Evolutionary conservation across 2,888 invertebrate species (phyloP), one percentile per base, ranked within the genome.

Genomic region (Pyrgus malvae): DNA sequence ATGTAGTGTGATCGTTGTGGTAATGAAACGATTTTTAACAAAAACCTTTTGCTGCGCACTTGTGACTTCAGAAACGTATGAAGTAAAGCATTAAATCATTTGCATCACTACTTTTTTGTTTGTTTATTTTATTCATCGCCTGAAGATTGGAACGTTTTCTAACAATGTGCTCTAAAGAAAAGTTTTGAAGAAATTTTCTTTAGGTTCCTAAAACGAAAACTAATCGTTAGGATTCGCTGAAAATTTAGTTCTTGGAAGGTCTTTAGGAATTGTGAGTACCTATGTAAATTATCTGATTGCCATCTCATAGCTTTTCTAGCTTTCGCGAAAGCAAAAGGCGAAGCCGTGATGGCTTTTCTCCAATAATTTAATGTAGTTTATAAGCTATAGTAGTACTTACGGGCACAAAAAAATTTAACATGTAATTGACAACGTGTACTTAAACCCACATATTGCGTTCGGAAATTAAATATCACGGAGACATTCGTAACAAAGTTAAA

Each of bases 281-380:
- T 66, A 84, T 84, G 80, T 72, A 80, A 84, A 85, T 83, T 23
- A 72, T 68, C 71, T 64, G 60, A 82, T 83, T 83, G 83, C 70
- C 83, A 85, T 83, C 69, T 68, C 78, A 74, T 72, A 72, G 77
- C 70, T 59, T 25, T 53, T 50, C 29, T 29, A 11, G 40, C 51
- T 53, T 58, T 3, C 37, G 42, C 44, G 48, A 29, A 46, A 50
- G 44, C 14, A 29, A 60, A 60, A 45, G 37, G 55, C 48, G 27
- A 51, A n/a, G n/a, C n/a, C n/a, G n/a, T n/a, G n/a, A n/a, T n/a
- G n/a, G n/a, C n/a, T n/a, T n/a, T n/a, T n/a, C n/a, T n/a, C n/a
- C n/a, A n/a, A n/a, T n/a, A n/a, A n/a, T n/a, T n/a, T n/a, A n/a
- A n/a, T n/a, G n/a, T n/a, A n/a, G n/a, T n/a, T n/a, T n/a, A n/a